Evolutionary conservation across 1,140 invertebrate species (phyloP).

Genomic region (Euura lappo): DNA sequence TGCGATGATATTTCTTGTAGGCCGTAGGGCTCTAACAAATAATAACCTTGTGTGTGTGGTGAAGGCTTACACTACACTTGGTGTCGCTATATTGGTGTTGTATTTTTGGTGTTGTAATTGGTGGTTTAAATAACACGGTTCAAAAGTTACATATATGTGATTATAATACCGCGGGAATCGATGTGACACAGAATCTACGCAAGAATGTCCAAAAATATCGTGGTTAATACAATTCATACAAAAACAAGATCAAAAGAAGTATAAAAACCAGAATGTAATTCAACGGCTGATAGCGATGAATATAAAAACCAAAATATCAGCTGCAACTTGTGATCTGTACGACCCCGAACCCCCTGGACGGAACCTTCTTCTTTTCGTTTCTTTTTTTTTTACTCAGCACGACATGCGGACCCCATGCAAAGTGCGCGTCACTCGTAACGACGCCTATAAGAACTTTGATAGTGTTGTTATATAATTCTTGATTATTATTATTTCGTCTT

Average conservation of each 20-base stretch:
- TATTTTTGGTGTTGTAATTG: slow-evolving; percentile 59
- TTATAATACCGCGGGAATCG: too few relatives aligned
- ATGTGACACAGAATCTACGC: too few relatives aligned
- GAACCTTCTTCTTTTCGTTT: not conserved
- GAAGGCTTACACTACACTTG: slow-evolving; percentile 61
- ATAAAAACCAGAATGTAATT: too few relatives aligned
- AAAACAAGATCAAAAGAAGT: too few relatives aligned
- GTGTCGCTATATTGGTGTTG: slow-evolving; percentile 61
- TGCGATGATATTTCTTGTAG: not conserved
- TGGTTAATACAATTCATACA: too few relatives aligned
- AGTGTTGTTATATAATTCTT: too few relatives aligned
- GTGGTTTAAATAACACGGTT: slow-evolving; percentile 18
- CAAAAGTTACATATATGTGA: not conserved
- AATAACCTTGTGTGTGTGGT: slow-evolving; percentile 60
- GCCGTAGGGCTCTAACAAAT: slow-evolving; percentile 40
- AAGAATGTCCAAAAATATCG: too few relatives aligned
- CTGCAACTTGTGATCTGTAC: slow-evolving; percentile 1
- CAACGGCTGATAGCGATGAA: not conserved
- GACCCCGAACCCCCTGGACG: not conserved
- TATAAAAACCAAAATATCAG: not conserved
- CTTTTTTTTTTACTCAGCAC: not conserved
- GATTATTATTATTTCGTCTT: too few relatives aligned
- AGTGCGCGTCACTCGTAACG: not conserved
- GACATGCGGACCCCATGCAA: slow-evolving; percentile 8
- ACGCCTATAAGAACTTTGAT: too few relatives aligned